Evolutionary conservation across 2,888 invertebrate genomes (phyloP), one percentile per base, ranked within the genome.

Genomic region (Zootermopsis nevadensis): DNA sequence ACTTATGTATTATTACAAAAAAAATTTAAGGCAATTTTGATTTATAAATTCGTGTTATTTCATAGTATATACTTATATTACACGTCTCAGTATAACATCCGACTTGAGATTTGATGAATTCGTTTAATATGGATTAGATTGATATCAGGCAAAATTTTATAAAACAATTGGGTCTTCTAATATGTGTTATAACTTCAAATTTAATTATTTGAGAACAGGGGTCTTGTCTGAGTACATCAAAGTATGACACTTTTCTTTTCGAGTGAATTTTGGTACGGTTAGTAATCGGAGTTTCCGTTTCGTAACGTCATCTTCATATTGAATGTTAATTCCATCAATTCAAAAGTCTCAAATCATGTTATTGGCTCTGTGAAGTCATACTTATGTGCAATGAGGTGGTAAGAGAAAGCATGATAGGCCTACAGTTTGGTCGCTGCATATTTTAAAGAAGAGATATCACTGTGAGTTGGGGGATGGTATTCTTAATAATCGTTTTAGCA

Each of bases 341-440:
- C 76, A 42, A 24, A 42, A 76, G 42, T 76, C 76, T 42, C 19
- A 76, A 76, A 48, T 27, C 19, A 27, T n/a, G 42, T 76, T 76
- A 42, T 38, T 76, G 38, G 27, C 76, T 48, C 42, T 76, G 19
- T 48, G 27, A 74, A 74, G 76, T 76, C 76, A 76, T 76, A 35
- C 33, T 77, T 33, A 79, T 35, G 79, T 79, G 79, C 79, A 79
- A 79, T 79, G 55, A 66, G 79, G 27, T 66, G 66, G 66, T n/a
- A 66, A 48, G 30, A 7, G 27, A 7, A 77, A 77, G 33, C 55
- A 55, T 77, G 30, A 42, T 77, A 77, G 77, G 77, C 77, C 77
- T 77, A 53, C 53, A 77, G 33, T 55, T 15, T 12, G 33, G 22
- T 55, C 27, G 27, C 22, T 27, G 42, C 42, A 76, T 76, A 55